Percentiles rank a stretch among this genome's conserved stretches.
These are phyloP conservation scores for Cremastinae sp. DNA, from an alignment of 2,888 invertebrate species.

Conservation along the genomic window DNA sequence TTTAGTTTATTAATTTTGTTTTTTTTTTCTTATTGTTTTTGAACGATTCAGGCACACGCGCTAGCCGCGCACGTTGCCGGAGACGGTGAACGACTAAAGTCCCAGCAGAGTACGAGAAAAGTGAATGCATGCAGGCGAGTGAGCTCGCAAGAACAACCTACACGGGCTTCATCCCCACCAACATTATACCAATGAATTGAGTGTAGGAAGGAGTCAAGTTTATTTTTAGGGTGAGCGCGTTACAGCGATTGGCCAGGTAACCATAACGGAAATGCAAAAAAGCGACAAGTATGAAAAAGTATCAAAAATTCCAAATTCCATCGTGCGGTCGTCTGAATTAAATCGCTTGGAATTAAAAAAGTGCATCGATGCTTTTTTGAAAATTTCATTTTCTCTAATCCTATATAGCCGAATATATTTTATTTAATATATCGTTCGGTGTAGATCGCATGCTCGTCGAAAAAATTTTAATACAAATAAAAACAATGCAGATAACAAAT, in stretches of 20 bases:
- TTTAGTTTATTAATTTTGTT: too few species aligned
- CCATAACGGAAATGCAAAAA: neutral
- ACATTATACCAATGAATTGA: slow-evolving; percentile 21
- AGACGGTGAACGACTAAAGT: slow-evolving; percentile 70
- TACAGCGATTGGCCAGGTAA: slow-evolving; percentile 33
- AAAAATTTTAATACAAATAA: too few species aligned
- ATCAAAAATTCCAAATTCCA: neutral
- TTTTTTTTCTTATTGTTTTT: slow-evolving; percentile 18
- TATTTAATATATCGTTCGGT: too few species aligned
- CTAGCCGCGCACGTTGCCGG: slow-evolving; percentile 33
- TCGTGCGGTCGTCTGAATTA: neutral
- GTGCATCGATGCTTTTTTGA: too few species aligned
- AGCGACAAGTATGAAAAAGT: neutral
- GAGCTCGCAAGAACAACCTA: slow-evolving; percentile 65
- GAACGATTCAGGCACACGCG: slow-evolving; percentile 18
- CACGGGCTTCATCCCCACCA: slow-evolving; percentile 69
- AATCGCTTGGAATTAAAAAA: neutral
- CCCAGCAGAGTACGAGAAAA: slow-evolving; percentile 60
- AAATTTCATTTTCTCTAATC: too few species aligned
- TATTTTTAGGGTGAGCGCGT: slow-evolving; percentile 10
- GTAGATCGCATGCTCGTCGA: too few species aligned
- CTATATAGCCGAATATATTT: too few species aligned
- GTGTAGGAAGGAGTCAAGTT: slow-evolving; percentile 45
- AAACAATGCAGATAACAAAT: too few species aligned
- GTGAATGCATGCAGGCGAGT: slow-evolving; percentile 67